These are phyloP conservation scores for Haliaeetus leucogaster DNA, from an alignment of 2,113 vertebrate genomes.

Conservation along the genomic window DNA sequence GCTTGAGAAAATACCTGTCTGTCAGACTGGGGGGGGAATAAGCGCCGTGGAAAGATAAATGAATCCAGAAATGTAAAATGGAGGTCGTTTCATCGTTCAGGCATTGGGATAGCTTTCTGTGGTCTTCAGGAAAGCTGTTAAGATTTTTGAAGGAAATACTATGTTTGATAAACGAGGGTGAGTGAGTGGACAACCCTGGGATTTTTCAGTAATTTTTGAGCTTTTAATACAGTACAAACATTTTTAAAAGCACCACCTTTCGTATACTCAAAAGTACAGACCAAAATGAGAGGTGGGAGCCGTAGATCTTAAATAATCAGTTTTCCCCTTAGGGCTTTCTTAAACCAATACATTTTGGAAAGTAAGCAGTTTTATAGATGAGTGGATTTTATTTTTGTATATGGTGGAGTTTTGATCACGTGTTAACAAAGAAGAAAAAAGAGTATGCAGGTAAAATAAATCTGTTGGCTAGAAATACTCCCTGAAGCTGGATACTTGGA, in stretches of 20 bases:
- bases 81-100: no score
- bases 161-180: not conserved
- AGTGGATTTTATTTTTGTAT: not conserved
- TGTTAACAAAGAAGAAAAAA: not conserved
- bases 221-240: not conserved
- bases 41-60: not conserved
- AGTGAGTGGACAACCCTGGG: not conserved
- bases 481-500: fast-evolving
- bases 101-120: not conserved
- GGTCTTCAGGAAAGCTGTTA: not conserved
- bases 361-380: not conserved
- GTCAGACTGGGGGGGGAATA: no score
- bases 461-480: not conserved
- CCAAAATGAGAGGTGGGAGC: not conserved
- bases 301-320: not conserved
- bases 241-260: not conserved
- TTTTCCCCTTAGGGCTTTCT: not conserved
- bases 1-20: not conserved
- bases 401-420: not conserved
- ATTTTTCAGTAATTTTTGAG: not conserved
- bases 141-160: not conserved
- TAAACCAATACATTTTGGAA: not conserved
- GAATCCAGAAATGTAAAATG: not conserved
- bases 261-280: not conserved
- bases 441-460: not conserved